Base-by-base conservation (phyloP, 2,113 vertebrate species). In the Mugil cephalus region DNA sequence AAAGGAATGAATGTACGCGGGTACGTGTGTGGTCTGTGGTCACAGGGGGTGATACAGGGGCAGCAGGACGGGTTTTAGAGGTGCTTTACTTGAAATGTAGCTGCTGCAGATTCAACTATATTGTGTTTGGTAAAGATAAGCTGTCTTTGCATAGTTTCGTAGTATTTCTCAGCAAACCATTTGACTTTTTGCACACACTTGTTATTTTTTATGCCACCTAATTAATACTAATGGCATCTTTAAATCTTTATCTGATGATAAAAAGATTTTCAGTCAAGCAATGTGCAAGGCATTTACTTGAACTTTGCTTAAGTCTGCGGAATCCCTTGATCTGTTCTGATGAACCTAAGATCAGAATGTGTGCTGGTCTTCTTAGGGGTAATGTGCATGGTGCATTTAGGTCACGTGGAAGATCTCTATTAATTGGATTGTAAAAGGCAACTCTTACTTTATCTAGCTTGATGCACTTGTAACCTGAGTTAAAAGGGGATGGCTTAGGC, bases 71-170 rank as follows among this genome's bases (percentile, higher is more conserved):
- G 51, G 24, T 71, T 70, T 69, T n/a, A 59, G 40, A 65, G 18
- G 59, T 17, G 50, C 62, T 67, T 68, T n/a, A 40, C 55, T 46
- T 69, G 83, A 40, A 89, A 86, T 91, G 69, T 85, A 86, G 52
- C 64, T 65, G 55, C 85, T 81, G 79, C 84, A 87, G 74, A 91
- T 83, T 90, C 50, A 91, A 92, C 82, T 69, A 74, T 74, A 89
- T 78, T 53, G 66, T 68, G 19, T 64, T 48, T 55, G 40, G 40
- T n/a, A 64, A 72, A 47, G 64, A 42, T 79, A 75, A 85, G 64
- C 66, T 34, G 42, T 61, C 65, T 52, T 53, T 69, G 61, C 74
- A 66, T 76, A 43, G 39, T 84, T 79, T 83, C 72, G 73, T 71
- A 69, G 89, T 19, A 35, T 36, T 34, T 14, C 24, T 8, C 34